Evolutionary conservation across 1,140 invertebrate species (phyloP), one percentile per base, ranked within the genome.

Genomic region (Drosophila bifasciata): DNA sequence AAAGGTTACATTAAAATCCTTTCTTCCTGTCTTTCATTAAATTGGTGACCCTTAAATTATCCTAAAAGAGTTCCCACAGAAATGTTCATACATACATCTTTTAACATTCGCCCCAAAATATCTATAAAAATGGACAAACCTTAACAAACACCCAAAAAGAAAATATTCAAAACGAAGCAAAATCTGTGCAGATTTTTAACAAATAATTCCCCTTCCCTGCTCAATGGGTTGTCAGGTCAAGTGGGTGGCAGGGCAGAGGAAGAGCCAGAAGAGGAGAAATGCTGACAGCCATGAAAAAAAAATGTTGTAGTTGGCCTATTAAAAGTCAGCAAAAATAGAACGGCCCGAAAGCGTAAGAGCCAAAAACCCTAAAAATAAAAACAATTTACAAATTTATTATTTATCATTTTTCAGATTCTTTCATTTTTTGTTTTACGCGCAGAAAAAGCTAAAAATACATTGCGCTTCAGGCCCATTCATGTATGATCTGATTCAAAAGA

Each of bases 301-400:
- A 66, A 56, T 67, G 63, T 62, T 61, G 60, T 60, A 84, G 62
- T 77, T 85, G 76, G 81, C 81, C 81, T 70, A 74, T 66, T 86
- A 85, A 86, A 67, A 74, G 81, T 71, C 72, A 79, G 76, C 64
- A 60, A 59, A 78, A 69, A 55, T 48, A 21, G 49, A 55, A 53
- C 40, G 32, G 28, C 1, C 32, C 32, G 11, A 11, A 11, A 36
- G 28, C 9, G 28, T 32, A 32, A 32, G 9, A 64, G 62, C 28
- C 16, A 58, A 61, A 25, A 40, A 21, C 21, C 51, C 16, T 51
- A 83, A 61, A 51, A 60, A 75, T 43, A 57, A 70, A 60, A 76
- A 70, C 32, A 71, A 58, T 63, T 81, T 62, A 80, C 44, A 66
- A 83, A 73, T 83, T 61, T 76, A 77, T 83, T 83, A 78, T 83